Base-by-base conservation (phyloP, 2,113 vertebrate genomes). In the Gallinago paraguaiae region DNA sequence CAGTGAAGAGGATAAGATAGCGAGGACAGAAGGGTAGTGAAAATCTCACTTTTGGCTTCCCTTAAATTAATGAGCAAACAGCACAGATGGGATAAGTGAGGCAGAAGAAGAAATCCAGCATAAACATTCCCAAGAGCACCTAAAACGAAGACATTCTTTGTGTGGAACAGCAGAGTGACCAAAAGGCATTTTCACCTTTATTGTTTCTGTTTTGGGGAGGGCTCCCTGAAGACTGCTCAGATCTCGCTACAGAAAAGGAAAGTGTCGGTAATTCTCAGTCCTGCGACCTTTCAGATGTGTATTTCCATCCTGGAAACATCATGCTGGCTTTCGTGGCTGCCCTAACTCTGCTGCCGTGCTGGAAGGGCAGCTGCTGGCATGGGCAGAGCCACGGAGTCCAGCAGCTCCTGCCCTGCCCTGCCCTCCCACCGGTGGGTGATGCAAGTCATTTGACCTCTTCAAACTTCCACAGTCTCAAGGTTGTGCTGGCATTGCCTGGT, bases 401-500 rank as follows among this genome's bases (percentile, higher is more conserved):
- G 37, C 15, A 0, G 0, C 46, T 46, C 19, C 46, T 46, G 0
- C 14, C 23, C 76, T n/a, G 23, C 15, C 2, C 72, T 76, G 46
- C 43, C 0, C 0, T 37, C 22, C 2, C 8, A 10, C 68, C 7
- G 7, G 17, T 1, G 2, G 41, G 13, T 50, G 16, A 70, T 18
- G 16, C 27, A 39, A 2, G 37, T 20, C 9, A 2, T 78, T 30
- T 41, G 10, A 19, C 51, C 24, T 30, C 11, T 50, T 41, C 35
- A 45, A 6, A 74, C 45, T 61, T 25, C 54, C 4, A 0, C 10
- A 25, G 12, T n/a, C 31, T 23, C 35, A 10, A 51, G 7, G 51
- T 25, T 81, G 25, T 64, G 43, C 39, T 64, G 57, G 51, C 54
- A 25, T 59, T 54, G n/a, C 56, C 64, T 54, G 56, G 35, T 13